These are phyloP conservation scores for Watsonalla cultraria DNA, from an alignment of 2,888 invertebrate genomes.

Conservation along the genomic window DNA sequence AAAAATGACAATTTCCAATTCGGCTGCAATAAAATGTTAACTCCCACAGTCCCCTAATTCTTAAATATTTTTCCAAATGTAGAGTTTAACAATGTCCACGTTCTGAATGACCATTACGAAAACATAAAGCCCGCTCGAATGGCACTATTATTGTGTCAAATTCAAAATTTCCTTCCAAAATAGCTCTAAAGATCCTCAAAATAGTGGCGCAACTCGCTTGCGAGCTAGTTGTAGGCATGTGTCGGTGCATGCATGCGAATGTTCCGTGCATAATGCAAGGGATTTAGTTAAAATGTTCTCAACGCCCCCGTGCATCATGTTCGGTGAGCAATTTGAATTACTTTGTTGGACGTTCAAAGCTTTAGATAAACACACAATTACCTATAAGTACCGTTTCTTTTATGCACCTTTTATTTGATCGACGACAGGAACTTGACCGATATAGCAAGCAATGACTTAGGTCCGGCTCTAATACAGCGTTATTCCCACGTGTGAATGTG, in stretches of 20 bases:
- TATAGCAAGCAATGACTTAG: too few relatives aligned
- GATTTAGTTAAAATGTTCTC: conserved; percentile 64
- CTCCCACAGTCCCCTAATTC: neutral
- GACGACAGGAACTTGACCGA: too few relatives aligned
- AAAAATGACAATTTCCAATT: neutral
- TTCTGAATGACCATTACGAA: conserved; percentile 44
- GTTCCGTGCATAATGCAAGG: conserved; percentile 45
- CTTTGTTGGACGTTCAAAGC: conserved; percentile 27
- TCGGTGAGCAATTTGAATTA: conserved; percentile 41
- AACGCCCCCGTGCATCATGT: conserved; percentile 39
- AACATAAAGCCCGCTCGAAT: conserved; percentile 36
- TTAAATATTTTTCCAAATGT: neutral
- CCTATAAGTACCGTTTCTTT: conserved; percentile 5
- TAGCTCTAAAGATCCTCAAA: neutral
- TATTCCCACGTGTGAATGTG: neutral
- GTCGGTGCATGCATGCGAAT: conserved; percentile 31
- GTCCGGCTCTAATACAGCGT: too few relatives aligned
- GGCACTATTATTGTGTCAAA: neutral
- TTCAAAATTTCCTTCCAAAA: neutral
- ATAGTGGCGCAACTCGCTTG: neutral
- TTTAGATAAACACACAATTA: conserved; percentile 13
- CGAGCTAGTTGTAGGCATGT: conserved; percentile 12
- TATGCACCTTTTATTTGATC: neutral
- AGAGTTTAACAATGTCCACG: conserved; percentile 25
- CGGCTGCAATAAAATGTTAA: neutral